Evolutionary conservation across 2,113 vertebrate species (phyloP).

Genomic region (Xiphophorus couchianus): DNA sequence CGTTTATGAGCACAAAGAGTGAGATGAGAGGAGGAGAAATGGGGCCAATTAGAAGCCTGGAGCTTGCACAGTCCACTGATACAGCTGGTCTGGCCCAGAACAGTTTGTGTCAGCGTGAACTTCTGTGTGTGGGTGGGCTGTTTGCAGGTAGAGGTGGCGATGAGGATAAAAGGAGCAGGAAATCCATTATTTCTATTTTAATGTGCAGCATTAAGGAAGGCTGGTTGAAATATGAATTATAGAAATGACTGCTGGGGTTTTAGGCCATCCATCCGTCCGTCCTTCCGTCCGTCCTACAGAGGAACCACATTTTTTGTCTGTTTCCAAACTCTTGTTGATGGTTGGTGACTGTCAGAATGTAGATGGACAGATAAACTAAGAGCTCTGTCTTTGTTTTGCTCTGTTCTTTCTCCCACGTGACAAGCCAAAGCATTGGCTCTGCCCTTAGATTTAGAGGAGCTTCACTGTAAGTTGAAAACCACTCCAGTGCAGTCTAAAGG

Average conservation of each 20-base stretch:
- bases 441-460: too few species aligned
- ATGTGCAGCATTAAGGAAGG: slow-evolving; percentile 53
- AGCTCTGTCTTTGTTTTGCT: too few species aligned
- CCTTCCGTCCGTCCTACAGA: not conserved
- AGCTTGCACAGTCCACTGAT: slow-evolving; percentile 59
- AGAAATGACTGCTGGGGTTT: slow-evolving; percentile 57
- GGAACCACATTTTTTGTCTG: too few species aligned
- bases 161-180: slow-evolving; percentile 43
- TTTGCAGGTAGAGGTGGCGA: slow-evolving; percentile 50
- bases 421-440: too few species aligned
- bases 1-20: slow-evolving; percentile 65
- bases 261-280: not conserved
- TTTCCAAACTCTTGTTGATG: too few species aligned
- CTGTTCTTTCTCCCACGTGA: too few species aligned
- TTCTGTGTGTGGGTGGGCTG: slow-evolving; percentile 28
- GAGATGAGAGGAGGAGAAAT: slow-evolving; percentile 67
- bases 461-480: too few species aligned
- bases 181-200: slow-evolving; percentile 70
- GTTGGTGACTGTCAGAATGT: too few species aligned
- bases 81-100: slow-evolving; percentile 42
- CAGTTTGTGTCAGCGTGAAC: slow-evolving; percentile 12
- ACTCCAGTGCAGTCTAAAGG: too few species aligned
- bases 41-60: slow-evolving; percentile 75
- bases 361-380: too few species aligned
- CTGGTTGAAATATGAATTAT: slow-evolving; percentile 66